Evolutionary conservation across 2,797 vertebrate genomes (phyloP).

Genomic region (Poeciliopsis paucimaculata): DNA sequence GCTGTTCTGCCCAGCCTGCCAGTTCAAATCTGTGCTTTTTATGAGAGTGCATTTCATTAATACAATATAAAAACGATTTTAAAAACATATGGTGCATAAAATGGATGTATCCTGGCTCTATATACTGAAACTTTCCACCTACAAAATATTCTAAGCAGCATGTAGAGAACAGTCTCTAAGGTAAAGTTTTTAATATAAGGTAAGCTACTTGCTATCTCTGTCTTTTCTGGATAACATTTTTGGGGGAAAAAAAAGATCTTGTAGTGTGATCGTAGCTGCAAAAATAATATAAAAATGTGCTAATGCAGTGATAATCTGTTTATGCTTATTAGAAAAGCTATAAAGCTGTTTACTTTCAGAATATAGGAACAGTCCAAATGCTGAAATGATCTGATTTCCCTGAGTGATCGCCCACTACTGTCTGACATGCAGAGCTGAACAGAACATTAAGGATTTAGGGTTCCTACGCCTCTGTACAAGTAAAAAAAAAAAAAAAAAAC

Average conservation of each 20-base stretch:
- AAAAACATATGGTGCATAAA: conserved; percentile 20
- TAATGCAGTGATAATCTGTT: conserved; percentile 39
- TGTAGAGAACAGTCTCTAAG: conserved; percentile 19
- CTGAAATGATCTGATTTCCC: conserved; percentile 56
- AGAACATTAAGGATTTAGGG: conserved; percentile 19
- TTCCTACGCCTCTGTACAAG: conserved; percentile 14
- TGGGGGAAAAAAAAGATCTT: conserved; percentile 7
- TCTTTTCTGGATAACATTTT: conserved; percentile 28
- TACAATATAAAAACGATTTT: conserved; percentile 7
- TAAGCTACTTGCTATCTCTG: conserved; percentile 27
- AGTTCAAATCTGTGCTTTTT: conserved; percentile 36
- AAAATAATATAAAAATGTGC: conserved; percentile 18
- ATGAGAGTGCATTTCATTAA: conserved; percentile 47
- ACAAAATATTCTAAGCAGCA: conserved; percentile 34
- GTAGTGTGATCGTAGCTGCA: conserved; percentile 31
- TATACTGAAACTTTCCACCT: not conserved
- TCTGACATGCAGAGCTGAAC: conserved; percentile 37
- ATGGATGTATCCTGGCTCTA: conserved; percentile 21
- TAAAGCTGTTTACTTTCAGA: conserved; percentile 28
- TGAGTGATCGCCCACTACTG: conserved; percentile 54
- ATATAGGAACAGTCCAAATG: conserved; percentile 28
- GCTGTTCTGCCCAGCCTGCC: conserved; percentile 41
- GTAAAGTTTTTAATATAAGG: conserved; percentile 24
- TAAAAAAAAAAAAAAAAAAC: conserved; percentile 10
- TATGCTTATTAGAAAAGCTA: conserved; percentile 25